phyloP scores from a whole-genome alignment of 2,113 vertebrate species.

The Actenoides lindsayi region DNA sequence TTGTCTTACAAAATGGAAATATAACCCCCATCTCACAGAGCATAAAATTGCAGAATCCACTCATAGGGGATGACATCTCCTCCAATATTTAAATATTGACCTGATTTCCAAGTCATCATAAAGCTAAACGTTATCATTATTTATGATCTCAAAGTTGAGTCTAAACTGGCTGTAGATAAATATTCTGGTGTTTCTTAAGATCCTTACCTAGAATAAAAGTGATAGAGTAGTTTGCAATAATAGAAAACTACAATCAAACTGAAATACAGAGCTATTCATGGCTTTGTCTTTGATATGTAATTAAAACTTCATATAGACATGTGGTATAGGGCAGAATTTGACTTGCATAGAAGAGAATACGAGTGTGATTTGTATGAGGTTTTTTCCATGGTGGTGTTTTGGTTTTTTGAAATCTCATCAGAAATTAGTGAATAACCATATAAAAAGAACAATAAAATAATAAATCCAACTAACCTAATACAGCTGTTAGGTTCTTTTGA shows the following conservation, averaged over 20 bases:
- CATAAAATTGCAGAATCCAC: background rate
- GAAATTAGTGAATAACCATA: background rate
- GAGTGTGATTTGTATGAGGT: background rate
- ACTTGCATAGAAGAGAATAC: background rate
- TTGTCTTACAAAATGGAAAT: background rate
- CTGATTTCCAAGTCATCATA: background rate
- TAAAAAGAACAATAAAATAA: conserved; percentile 15
- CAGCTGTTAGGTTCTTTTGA: background rate
- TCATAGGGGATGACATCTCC: background rate
- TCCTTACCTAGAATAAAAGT: background rate
- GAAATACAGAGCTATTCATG: background rate
- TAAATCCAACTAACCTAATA: background rate
- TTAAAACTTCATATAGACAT: background rate
- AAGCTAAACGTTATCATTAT: background rate
- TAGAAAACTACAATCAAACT: background rate
- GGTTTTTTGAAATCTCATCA: background rate
- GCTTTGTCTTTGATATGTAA: background rate
- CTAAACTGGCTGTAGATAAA: background rate
- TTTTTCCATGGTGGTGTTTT: background rate
- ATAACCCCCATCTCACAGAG: background rate
- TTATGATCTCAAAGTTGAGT: background rate
- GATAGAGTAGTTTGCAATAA: background rate
- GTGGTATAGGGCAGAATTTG: background rate
- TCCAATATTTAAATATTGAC: background rate
- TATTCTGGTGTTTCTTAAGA: background rate